These are phyloP conservation scores for Cyprinodon variegatus DNA, from an alignment of 2,113 vertebrate species.

Conservation along the genomic window DNA sequence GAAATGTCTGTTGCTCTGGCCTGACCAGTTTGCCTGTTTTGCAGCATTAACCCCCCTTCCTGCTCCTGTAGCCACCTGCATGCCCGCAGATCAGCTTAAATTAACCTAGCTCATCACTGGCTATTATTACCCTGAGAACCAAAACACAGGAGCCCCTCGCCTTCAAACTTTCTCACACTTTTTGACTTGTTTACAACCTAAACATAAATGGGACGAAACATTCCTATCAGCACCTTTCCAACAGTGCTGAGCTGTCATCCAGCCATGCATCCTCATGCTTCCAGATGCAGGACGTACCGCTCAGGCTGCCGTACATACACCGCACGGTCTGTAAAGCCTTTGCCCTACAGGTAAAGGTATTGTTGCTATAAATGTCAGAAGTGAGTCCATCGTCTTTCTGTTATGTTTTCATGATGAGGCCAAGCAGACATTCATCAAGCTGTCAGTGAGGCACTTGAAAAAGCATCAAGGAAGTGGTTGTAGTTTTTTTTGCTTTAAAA, in stretches of 20 bases:
- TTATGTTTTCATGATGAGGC: constrained; percentile 26
- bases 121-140: constrained; percentile 72
- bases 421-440: constrained; percentile 36
- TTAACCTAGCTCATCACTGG: constrained; percentile 55
- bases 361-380: not conserved
- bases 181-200: constrained; percentile 78
- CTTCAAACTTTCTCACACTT: constrained; percentile 74
- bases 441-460: constrained; percentile 9
- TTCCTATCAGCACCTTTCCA: constrained; percentile 66
- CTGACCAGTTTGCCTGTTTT: constrained; percentile 3
- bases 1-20: not conserved
- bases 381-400: not conserved
- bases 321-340: constrained; percentile 34
- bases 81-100: constrained; percentile 10
- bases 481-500: constrained; percentile 36
- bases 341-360: constrained; percentile 46
- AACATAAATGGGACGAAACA: constrained; percentile 68
- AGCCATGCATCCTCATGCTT: not conserved
- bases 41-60: not conserved
- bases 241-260: constrained; percentile 49
- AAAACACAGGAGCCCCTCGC: constrained; percentile 60
- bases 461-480: constrained; percentile 46
- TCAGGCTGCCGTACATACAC: constrained; percentile 1
- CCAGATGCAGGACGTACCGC: too few relatives aligned
- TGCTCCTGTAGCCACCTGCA: constrained; percentile 41